A percentile compares a stretch with the other conserved stretches of the same genome.
These are phyloP conservation scores for Ferdinandea cuprea DNA, from an alignment of 2,888 invertebrate species.

Conservation along the genomic window DNA sequence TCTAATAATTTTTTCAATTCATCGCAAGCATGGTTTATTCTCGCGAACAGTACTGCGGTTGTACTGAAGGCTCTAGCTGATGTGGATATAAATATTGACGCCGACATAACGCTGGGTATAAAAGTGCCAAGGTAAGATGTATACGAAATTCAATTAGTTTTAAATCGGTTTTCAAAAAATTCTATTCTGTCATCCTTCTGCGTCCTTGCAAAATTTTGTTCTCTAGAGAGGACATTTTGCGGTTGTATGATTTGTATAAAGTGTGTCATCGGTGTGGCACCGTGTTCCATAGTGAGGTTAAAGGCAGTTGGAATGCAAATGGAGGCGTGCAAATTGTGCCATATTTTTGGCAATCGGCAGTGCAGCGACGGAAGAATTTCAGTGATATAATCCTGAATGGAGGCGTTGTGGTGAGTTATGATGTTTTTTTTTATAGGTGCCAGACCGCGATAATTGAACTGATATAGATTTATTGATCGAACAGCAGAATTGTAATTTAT, in stretches of 20 bases:
- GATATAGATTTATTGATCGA: slow-evolving; percentile 63
- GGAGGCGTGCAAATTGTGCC: slow-evolving; percentile 75
- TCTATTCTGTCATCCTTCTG: slow-evolving; percentile 39
- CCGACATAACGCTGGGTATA: slow-evolving; percentile 80
- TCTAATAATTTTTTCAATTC: slow-evolving; percentile 77
- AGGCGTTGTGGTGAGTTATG: slow-evolving; percentile 76
- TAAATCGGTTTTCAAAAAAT: slow-evolving; percentile 54
- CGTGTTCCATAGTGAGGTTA: slow-evolving; percentile 75
- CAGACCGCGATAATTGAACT: slow-evolving; percentile 15
- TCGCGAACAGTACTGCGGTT: slow-evolving; percentile 58
- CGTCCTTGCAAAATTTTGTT: slow-evolving; percentile 45
- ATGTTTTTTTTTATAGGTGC: not conserved
- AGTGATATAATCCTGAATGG: slow-evolving; percentile 76
- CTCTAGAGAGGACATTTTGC: slow-evolving; percentile 64
- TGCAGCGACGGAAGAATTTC: slow-evolving; percentile 78
- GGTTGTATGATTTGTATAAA: slow-evolving; percentile 79
- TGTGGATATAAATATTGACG: slow-evolving; percentile 78
- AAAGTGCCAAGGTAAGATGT: slow-evolving; percentile 64
- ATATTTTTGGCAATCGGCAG: slow-evolving; percentile 74
- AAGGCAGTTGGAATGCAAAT: slow-evolving; percentile 78
- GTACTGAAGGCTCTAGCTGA: slow-evolving; percentile 12
- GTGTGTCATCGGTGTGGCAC: slow-evolving; percentile 73
- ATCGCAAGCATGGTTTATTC: slow-evolving; percentile 79
- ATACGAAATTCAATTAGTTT: slow-evolving; percentile 62
- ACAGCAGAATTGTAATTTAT: slow-evolving; percentile 63